Evolutionary conservation across 2,888 invertebrate genomes (phyloP).

Genomic region (Pachycephus smyrnensis): DNA sequence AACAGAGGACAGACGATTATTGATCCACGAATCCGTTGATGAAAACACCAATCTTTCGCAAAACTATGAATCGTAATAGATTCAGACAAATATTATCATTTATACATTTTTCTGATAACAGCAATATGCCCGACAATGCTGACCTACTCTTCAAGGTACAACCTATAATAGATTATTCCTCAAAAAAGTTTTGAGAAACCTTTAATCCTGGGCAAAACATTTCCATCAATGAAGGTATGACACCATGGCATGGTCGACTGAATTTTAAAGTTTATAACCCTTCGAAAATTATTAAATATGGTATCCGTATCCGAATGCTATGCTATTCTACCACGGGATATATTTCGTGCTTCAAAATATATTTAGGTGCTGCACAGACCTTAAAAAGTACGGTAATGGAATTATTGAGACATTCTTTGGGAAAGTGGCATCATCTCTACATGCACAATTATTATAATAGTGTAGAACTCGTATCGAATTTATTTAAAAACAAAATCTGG

Average conservation of each 20-base stretch:
- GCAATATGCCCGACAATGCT: constrained; percentile 5
- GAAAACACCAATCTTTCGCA: constrained; percentile 26
- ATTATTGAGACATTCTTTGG: constrained; percentile 18
- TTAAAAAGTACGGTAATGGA: constrained; percentile 12
- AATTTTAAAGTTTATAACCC: constrained; percentile 26
- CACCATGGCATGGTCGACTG: constrained; percentile 23
- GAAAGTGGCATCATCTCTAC: constrained; percentile 22
- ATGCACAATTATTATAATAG: constrained; percentile 25
- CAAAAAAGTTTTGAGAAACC: constrained; percentile 29
- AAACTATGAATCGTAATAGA: constrained; percentile 16
- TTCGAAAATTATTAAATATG: constrained; percentile 27
- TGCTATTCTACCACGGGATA: constrained; percentile 28
- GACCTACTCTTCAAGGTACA: constrained; percentile 8
- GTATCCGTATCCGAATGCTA: constrained; percentile 23
- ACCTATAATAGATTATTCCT: constrained; percentile 26
- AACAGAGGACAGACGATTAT: constrained; percentile 24
- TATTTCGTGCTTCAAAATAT: constrained; percentile 17
- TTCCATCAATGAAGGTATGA: constrained; percentile 28
- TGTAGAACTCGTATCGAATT: constrained; percentile 22
- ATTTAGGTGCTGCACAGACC: neutral
- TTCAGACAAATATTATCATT: constrained; percentile 22
- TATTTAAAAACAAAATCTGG: constrained; percentile 23
- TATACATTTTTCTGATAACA: constrained; percentile 14
- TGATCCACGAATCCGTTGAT: constrained; percentile 25
- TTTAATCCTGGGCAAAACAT: constrained; percentile 24